phyloP scores from a whole-genome alignment of 2,888 invertebrate genomes.

The Plebejus anna region DNA sequence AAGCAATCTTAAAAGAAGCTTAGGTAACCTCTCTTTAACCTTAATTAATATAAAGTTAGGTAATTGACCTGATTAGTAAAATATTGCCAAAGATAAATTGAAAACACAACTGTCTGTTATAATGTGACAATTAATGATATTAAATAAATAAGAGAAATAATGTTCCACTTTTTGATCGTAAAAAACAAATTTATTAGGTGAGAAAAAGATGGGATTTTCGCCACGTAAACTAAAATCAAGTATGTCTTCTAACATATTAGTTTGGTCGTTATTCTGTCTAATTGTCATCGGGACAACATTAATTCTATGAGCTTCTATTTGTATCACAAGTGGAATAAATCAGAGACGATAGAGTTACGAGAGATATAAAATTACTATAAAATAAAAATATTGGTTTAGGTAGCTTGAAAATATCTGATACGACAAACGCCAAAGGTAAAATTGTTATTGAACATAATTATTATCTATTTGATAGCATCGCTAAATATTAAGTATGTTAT shows the following conservation, averaged over 20 bases:
- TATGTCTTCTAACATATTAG: conserved; percentile 18
- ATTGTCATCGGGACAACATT: conserved; percentile 16
- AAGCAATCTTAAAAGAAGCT: too few species aligned
- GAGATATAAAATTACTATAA: not conserved
- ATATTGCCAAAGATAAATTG: not conserved
- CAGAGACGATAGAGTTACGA: conserved; percentile 5
- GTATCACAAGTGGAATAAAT: not conserved
- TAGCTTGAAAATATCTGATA: not conserved
- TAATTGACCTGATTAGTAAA: not conserved
- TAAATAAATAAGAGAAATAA: not conserved
- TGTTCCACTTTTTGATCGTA: conserved; percentile 14
- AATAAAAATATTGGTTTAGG: not conserved
- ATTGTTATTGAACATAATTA: too few species aligned
- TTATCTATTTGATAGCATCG: too few species aligned
- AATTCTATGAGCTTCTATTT: conserved; percentile 5
- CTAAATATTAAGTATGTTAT: too few species aligned
- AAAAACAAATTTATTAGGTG: conserved; percentile 20
- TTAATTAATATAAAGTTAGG: too few species aligned
- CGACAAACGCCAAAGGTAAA: not conserved
- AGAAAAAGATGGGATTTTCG: not conserved
- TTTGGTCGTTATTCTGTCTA: conserved; percentile 22
- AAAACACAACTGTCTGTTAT: not conserved
- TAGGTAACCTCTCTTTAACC: too few species aligned
- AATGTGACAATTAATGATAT: not conserved
- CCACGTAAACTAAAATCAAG: conserved; percentile 5